Evolutionary conservation across 2,797 vertebrate species (phyloP), one percentile per base, ranked within the genome.

Genomic region (Girardinus metallicus): DNA sequence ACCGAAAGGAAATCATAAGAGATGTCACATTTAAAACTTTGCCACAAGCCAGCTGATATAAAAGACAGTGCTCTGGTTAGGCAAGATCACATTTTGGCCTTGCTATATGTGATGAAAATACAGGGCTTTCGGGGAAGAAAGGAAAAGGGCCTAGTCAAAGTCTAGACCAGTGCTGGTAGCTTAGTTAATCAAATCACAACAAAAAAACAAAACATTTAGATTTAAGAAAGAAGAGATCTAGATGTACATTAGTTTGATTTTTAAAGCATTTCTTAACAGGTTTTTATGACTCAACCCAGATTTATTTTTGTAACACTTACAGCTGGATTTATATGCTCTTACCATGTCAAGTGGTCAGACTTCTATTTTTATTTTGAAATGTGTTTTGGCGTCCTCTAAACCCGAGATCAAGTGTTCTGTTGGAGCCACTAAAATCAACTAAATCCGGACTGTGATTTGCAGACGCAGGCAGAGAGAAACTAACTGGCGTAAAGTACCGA

Each of bases 401-500:
- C 26, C 26, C 4, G n/a, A 60, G 55, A 60, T 13, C 55, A 62
- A 62, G 34, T 62, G 57, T 62, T 62, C 64, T 23, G 41, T 12
- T 44, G 60, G 53, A 46, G 60, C 57, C 11, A 34, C 76, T 31
- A 53, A 75, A 55, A 85, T 80, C 39, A 53, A 75, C 76, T 84
- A 75, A 26, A 53, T 88, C 81, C 90, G 81, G 72, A 80, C 55
- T 73, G 81, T 41, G 84, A 86, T 77, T 29, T 86, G 83, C 73
- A 82, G 81, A 81, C 75, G 47, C 46, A 7, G 9, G 76, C 86
- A 76, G 88, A 87, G 83, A 86, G 89, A 88, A 88, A 91, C 80
- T 83, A 91, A 88, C 89, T 85, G 81, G 88, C 83, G 88, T 86
- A 44, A 90, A 92, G 87, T 55, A 57, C 75, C n/a, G n/a, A 80